Percentiles rank a stretch among this genome's conserved stretches.
phyloP scores from a whole-genome alignment of 2,113 vertebrate species.

The Mystacornis crossleyi region DNA sequence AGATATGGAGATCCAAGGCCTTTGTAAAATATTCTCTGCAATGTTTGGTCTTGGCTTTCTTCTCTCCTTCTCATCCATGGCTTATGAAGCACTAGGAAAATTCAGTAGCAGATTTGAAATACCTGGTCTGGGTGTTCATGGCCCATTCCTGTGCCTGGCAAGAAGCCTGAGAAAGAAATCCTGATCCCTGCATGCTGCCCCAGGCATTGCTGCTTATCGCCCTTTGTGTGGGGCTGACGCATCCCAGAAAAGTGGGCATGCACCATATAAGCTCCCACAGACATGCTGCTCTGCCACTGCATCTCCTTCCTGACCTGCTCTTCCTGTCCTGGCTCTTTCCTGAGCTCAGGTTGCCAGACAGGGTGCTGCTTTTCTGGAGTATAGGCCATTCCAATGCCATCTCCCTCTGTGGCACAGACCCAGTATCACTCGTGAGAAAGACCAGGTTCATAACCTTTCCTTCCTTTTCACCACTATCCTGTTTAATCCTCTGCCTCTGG shows the following conservation, averaged over 20 bases:
- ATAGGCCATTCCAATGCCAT: not conserved
- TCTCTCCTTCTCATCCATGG: not conserved
- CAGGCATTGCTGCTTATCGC: not conserved
- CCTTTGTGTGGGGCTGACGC: not conserved
- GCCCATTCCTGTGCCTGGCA: not conserved
- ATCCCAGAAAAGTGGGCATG: not conserved
- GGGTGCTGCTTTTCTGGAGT: not conserved
- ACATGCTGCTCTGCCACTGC: not conserved
- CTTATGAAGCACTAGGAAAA: not conserved
- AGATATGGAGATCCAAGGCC: not conserved
- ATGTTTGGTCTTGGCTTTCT: not conserved
- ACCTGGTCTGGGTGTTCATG: not conserved
- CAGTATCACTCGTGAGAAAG: not conserved
- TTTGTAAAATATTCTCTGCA: not conserved
- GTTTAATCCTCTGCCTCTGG: not conserved
- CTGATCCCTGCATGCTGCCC: not conserved
- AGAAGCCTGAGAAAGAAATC: slow-evolving; percentile 41
- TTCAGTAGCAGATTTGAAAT: not conserved
- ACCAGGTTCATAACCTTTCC: not conserved
- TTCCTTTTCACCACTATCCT: not conserved
- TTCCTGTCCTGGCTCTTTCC: slow-evolving; percentile 23
- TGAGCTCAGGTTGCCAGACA: not conserved
- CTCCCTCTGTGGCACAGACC: not conserved
- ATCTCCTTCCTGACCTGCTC: slow-evolving; percentile 44
- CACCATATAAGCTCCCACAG: not conserved